Percentiles rank a stretch among this genome's conserved stretches.
Evolutionary conservation across 2,888 invertebrate species (phyloP).

Genomic region (Drosophila hamatofila): DNA sequence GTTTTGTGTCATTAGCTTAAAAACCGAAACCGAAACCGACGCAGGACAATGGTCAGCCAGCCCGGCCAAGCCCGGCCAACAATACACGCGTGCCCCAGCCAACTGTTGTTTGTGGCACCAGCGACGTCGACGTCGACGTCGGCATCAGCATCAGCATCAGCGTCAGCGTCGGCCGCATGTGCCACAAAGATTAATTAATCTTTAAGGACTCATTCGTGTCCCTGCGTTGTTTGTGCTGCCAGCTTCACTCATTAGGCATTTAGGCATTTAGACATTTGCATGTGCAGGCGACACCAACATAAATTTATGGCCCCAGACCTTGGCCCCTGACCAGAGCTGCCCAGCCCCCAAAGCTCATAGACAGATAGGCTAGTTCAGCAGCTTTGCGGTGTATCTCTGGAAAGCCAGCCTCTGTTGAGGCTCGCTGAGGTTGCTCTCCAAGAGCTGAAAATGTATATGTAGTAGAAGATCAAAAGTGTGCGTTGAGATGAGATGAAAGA

Average conservation of each 20-base stretch:
- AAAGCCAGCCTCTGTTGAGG: neutral
- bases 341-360: no score
- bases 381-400: neutral
- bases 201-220: slow-evolving; percentile 82
- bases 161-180: slow-evolving; percentile 73
- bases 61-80: slow-evolving; percentile 7
- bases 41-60: slow-evolving; percentile 64
- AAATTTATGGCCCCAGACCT: slow-evolving; percentile 66
- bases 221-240: slow-evolving; percentile 46
- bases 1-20: slow-evolving; percentile 82
- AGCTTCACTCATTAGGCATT: slow-evolving; percentile 72
- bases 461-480: neutral
- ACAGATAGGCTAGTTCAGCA: neutral
- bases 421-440: neutral
- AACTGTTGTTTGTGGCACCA: slow-evolving; percentile 60
- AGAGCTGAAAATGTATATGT: neutral
- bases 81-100: slow-evolving; percentile 34
- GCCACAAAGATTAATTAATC: slow-evolving; percentile 84
- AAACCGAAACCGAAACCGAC: slow-evolving; percentile 57
- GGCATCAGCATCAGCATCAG: slow-evolving; percentile 30
- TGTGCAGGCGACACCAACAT: slow-evolving; percentile 74
- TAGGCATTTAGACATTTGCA: slow-evolving; percentile 78
- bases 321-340: slow-evolving; percentile 9
- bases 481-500: neutral
- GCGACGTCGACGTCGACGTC: slow-evolving; percentile 26